A percentile compares a stretch with the other conserved stretches of the same genome.
phyloP scores from a whole-genome alignment of 2,888 invertebrate genomes.

The Panopea generosa region DNA sequence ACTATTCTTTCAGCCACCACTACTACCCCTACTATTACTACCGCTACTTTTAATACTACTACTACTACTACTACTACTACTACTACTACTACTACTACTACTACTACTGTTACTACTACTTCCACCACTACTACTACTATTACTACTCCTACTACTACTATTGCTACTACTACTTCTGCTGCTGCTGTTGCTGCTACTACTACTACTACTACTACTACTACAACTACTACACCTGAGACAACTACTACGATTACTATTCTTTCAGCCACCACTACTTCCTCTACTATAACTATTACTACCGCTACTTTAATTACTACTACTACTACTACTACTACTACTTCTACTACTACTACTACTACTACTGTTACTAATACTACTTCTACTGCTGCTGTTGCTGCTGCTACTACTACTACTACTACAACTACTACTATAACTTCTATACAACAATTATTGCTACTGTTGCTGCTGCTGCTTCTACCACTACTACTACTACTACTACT shows the following conservation, averaged over 20 bases:
- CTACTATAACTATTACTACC: background rate
- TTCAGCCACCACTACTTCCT: conserved; percentile 25
- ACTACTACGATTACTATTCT: conserved; percentile 55
- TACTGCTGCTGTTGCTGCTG: background rate
- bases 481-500: conserved; percentile 10
- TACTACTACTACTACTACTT: conserved; percentile 8
- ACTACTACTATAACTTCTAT: conserved; percentile 1
- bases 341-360: conserved; percentile 8
- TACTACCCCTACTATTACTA: too few relatives aligned
- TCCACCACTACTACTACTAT: conserved; percentile 56
- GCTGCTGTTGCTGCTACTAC: conserved; percentile 44
- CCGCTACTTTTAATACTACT: conserved; percentile 6
- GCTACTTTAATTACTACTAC: background rate
- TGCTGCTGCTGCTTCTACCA: background rate
- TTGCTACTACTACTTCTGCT: conserved; percentile 57
- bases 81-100: conserved; percentile 18
- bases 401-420: conserved; percentile 2
- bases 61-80: conserved; percentile 13
- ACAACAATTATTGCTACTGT: background rate
- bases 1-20: too few relatives aligned
- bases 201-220: conserved; percentile 39
- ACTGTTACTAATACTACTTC: background rate
- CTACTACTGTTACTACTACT: conserved; percentile 21
- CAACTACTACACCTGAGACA: conserved; percentile 23
- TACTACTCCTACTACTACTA: conserved; percentile 22